Evolutionary conservation across 1,140 invertebrate species (phyloP), one percentile per base, ranked within the genome.

Genomic region (Megalonaias nervosa): DNA sequence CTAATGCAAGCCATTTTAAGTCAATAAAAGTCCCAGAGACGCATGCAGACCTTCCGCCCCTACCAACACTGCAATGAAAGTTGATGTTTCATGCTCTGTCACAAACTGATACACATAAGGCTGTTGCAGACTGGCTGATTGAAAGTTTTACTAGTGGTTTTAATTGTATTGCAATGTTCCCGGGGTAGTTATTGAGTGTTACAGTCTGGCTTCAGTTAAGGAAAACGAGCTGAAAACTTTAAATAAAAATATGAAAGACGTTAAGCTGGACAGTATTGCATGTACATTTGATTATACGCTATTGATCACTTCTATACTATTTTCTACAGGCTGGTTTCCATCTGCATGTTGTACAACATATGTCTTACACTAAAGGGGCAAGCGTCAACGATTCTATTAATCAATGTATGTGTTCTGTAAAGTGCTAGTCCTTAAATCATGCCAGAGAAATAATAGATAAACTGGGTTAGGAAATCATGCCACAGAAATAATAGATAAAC

Each of bases 81-180:
- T 48, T 48, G 11, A 48, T 26, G 26, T 26, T 26, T 26, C n/a
- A n/a, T n/a, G n/a, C n/a, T n/a, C n/a, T n/a, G n/a, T n/a, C n/a
- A n/a, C n/a, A n/a, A n/a, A n/a, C n/a, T n/a, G n/a, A n/a, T n/a
- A n/a, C n/a, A n/a, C n/a, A n/a, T n/a, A n/a, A n/a, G n/a, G n/a
- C n/a, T n/a, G n/a, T n/a, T n/a, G n/a, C n/a, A n/a, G n/a, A n/a
- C n/a, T n/a, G n/a, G n/a, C n/a, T n/a, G n/a, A n/a, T n/a, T n/a
- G n/a, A n/a, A n/a, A n/a, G 59, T 60, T 75, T 75, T 55, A 69
- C 66, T 31, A 64, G 26, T 75, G 74, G 74, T 55, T 75, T 75
- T 31, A n/a, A n/a, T n/a, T n/a, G n/a, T n/a, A n/a, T n/a, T n/a
- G n/a, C 23, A 23, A 12, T 21, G 67, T 3, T 19, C 67, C 9